Evolutionary conservation across 2,797 vertebrate genomes (phyloP).

Genomic region (Pteropus rufus): DNA sequence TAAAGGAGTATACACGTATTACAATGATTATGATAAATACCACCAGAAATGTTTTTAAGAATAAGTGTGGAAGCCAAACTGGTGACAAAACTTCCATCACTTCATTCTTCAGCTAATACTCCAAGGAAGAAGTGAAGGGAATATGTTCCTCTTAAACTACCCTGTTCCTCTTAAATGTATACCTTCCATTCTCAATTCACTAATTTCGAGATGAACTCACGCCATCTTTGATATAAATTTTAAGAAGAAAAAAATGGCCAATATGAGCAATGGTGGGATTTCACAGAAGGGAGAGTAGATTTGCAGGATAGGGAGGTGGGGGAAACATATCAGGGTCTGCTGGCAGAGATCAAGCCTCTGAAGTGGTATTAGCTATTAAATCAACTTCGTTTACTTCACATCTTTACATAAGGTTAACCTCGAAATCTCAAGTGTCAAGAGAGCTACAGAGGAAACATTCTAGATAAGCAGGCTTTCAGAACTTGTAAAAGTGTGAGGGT

Average conservation of each 20-base stretch:
- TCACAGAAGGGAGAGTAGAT: background rate
- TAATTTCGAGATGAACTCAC: background rate
- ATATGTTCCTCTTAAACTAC: accelerated
- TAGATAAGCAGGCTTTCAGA: background rate
- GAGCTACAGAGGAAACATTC: background rate
- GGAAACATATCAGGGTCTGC: background rate
- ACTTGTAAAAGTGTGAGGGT: background rate
- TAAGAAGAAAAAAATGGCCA: background rate
- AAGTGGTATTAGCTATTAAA: background rate
- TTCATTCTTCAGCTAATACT: background rate
- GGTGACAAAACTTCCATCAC: background rate
- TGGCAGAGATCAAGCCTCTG: accelerated
- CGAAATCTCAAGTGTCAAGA: background rate
- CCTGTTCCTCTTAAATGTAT: no score
- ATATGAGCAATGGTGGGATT: background rate
- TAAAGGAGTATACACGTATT: background rate
- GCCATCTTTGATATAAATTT: background rate
- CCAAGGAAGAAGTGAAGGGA: background rate
- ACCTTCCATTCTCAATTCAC: background rate
- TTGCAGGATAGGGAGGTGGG: background rate
- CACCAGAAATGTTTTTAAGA: background rate
- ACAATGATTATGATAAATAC: background rate
- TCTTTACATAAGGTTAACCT: background rate
- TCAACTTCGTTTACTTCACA: background rate
- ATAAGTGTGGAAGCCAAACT: background rate